Evolutionary conservation across 2,113 vertebrate species (phyloP), one percentile per base, ranked within the genome.

Genomic region (Prietella phreatophila): DNA sequence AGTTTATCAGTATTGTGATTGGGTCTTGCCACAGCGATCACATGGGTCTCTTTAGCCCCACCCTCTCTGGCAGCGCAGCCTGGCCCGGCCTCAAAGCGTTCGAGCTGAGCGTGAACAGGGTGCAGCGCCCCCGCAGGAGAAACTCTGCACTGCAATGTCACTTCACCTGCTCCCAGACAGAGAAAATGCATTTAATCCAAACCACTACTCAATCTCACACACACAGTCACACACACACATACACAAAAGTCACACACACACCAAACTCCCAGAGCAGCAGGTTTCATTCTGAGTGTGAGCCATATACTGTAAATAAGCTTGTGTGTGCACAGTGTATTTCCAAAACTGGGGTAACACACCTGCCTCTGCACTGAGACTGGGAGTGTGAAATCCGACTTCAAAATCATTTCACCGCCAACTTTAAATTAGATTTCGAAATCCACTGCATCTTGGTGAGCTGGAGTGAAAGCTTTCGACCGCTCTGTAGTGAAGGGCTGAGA

Each of bases 31-130:
- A 95, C 86, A 20, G 93, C 89, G 0, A 96, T 89, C 1, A 95
- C 93, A 11, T 96, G 96, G 19, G 95, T 96, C 90, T 96, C 95
- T 86, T 91, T 94, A 82, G 90, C 89, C 0, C 94, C 93, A 0
- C 55, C 90, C 30, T 94, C 95, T 88, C 91, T 89, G 3, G 95
- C 94, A 2, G 91, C 93, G 15, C 96, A 96, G 61, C 95, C 96
- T 0, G 86, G 93, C 0, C 94, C 95, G 0, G 86, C 93, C 69
- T 94, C 91, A 1, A 95, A 93, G 20, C 85, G 89, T 92, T 96
- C 95, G 88, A 95, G 92, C 71, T 94, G 93, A 67, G 91, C 95
- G 83, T 88, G 93, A 27, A 96, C 94, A 0, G 95, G 95, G 69
- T 95, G 94, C 2, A 78, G 92, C 19, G 27, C 61, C 85, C 89